These are phyloP conservation scores for Cheilinus undulatus DNA, from an alignment of 2,113 vertebrate species.

Conservation along the genomic window DNA sequence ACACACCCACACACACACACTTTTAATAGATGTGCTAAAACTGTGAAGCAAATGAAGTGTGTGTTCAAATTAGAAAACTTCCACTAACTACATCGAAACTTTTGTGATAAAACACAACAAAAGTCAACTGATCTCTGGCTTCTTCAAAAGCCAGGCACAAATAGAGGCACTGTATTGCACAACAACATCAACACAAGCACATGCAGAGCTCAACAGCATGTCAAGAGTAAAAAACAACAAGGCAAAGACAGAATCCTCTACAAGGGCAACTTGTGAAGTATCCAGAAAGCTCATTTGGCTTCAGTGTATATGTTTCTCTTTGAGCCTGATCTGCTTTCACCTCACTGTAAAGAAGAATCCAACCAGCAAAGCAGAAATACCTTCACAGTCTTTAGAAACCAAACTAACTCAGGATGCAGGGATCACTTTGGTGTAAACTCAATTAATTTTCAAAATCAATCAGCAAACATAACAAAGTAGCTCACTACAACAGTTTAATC, in stretches of 20 bases:
- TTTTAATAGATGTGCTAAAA: neutral
- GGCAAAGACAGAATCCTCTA: constrained; percentile 7
- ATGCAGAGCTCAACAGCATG: neutral
- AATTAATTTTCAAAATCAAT: too few species aligned
- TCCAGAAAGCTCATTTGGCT: constrained; percentile 31
- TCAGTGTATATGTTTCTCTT: neutral
- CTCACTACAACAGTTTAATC: too few species aligned
- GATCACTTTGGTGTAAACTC: too few species aligned
- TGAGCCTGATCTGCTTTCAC: neutral
- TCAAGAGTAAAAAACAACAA: neutral
- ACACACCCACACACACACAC: neutral
- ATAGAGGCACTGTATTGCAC: neutral
- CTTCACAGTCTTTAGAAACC: neutral
- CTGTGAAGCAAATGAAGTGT: constrained; percentile 16
- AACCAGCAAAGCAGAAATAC: neutral
- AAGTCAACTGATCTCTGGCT: constrained; percentile 30
- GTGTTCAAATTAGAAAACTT: constrained; percentile 19
- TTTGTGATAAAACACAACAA: constrained; percentile 23
- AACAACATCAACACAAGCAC: constrained; percentile 4
- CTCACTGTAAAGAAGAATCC: neutral
- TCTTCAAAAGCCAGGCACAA: constrained; percentile 13
- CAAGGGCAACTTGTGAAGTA: constrained; percentile 22
- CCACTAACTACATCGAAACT: constrained; percentile 14
- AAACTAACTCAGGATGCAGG: constrained; percentile 2
- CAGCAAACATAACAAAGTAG: too few species aligned